A percentile compares a stretch with the other conserved stretches of the same genome.
Evolutionary conservation across 2,113 vertebrate species (phyloP).

Genomic region (Aldabrachelys gigantea): DNA sequence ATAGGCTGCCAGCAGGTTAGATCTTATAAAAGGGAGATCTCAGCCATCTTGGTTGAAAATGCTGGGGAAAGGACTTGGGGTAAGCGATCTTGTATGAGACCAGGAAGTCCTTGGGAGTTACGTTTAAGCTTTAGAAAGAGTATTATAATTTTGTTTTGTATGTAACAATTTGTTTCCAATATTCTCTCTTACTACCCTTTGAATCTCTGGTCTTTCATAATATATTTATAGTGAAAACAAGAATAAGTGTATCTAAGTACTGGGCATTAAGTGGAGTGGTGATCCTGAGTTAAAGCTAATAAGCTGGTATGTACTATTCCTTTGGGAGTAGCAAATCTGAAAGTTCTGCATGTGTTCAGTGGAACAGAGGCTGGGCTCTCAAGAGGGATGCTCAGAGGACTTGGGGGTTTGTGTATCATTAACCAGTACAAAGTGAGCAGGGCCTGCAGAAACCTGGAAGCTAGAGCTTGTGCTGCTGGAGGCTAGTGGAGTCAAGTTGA

Average conservation of each 20-base stretch:
- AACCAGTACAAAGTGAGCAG: not conserved
- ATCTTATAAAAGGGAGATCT: not conserved
- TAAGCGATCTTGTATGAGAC: not conserved
- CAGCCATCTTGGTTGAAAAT: not conserved
- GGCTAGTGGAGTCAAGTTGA: not conserved
- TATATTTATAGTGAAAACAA: too few relatives aligned
- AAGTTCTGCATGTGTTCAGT: not conserved
- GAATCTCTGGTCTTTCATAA: not conserved
- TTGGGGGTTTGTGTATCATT: not conserved
- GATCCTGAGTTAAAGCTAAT: not conserved
- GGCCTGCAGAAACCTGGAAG: not conserved
- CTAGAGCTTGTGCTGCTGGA: not conserved
- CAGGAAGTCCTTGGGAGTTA: not conserved
- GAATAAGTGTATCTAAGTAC: too few relatives aligned
- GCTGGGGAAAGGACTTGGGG: not conserved
- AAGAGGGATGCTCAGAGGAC: not conserved
- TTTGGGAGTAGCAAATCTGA: too few relatives aligned
- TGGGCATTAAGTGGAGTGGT: not conserved
- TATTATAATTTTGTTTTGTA: not conserved
- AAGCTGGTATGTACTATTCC: too few relatives aligned
- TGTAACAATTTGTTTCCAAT: not conserved
- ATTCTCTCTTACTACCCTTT: not conserved
- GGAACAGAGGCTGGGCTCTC: not conserved
- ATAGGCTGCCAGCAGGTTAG: not conserved
- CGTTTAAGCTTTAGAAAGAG: not conserved